Conservation (phyloP, 1,140 invertebrate species). For the Drosophila lowei region DNA sequence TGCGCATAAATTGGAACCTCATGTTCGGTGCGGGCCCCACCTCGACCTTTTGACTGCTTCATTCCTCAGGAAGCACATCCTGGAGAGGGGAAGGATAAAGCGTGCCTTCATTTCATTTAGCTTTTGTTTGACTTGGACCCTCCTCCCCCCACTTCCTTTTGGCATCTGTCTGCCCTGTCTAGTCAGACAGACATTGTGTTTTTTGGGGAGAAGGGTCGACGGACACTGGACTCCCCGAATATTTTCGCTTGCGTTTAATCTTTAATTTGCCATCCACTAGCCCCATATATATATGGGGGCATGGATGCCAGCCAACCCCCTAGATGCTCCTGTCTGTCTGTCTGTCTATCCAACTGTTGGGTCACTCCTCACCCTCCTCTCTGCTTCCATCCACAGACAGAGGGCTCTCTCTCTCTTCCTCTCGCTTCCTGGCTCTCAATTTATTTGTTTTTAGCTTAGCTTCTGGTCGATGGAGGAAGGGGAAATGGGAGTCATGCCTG, state of each 20-base stretch:
- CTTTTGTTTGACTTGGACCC: constrained; percentile 69
- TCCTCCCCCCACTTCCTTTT: not conserved
- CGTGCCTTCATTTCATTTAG: constrained; percentile 73
- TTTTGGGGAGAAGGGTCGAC: not conserved
- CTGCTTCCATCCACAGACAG: not conserved
- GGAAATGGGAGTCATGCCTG: constrained; percentile 9
- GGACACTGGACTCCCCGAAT: constrained; percentile 51
- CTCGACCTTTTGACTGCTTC: constrained; percentile 73
- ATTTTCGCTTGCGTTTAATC: constrained; percentile 76
- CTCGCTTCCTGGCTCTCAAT: constrained; percentile 39
- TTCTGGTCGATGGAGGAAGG: constrained; percentile 25
- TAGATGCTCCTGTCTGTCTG: constrained; percentile 20
- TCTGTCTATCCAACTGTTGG: constrained; percentile 68
- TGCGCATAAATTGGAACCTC: constrained; percentile 72
- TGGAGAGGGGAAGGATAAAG: constrained; percentile 11
- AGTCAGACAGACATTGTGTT: constrained; percentile 65
- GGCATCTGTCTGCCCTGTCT: constrained; percentile 53
- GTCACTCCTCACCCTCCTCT: constrained; percentile 3
- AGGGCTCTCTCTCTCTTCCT: not conserved
- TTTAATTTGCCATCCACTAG: constrained; percentile 70
- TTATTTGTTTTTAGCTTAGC: constrained; percentile 73
- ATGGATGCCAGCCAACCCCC: not conserved
- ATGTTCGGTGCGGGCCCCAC: constrained; percentile 7
- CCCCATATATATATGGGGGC: not conserved
- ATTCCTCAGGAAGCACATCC: constrained; percentile 36